These are phyloP conservation scores for Prunella fulvescens DNA, from an alignment of 2,113 vertebrate species.

Conservation along the genomic window DNA sequence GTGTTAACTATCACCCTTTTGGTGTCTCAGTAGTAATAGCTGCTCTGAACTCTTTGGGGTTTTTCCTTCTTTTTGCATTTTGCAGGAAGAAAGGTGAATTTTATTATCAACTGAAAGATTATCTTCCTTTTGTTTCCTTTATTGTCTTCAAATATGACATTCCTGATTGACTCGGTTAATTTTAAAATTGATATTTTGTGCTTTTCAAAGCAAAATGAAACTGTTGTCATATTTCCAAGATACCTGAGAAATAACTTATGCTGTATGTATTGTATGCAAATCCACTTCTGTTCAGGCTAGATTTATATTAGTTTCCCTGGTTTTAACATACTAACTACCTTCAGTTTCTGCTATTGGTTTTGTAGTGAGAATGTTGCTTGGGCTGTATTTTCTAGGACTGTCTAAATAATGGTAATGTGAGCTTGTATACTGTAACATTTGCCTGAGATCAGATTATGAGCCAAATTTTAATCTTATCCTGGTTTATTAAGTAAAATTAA, in stretches of 20 bases:
- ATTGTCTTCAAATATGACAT: background rate
- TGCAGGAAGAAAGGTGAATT: background rate
- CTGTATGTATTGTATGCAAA: background rate
- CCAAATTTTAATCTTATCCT: background rate
- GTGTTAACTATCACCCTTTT: conserved; percentile 55
- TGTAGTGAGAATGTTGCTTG: background rate
- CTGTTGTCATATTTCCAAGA: background rate
- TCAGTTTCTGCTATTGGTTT: background rate
- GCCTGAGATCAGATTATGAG: background rate
- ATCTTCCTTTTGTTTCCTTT: conserved; percentile 21
- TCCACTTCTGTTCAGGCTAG: background rate
- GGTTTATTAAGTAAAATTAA: background rate
- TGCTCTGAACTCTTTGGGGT: background rate
- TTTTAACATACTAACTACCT: background rate
- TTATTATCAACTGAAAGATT: conserved; percentile 15
- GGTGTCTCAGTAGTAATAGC: conserved; percentile 27
- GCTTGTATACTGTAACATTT: background rate
- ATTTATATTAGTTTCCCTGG: background rate
- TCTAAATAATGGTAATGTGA: background rate
- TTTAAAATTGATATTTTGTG: conserved; percentile 13
- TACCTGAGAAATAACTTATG: background rate
- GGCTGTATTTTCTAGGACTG: background rate
- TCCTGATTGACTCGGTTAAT: background rate
- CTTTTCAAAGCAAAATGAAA: conserved; percentile 14
- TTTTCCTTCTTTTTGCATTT: background rate